Conservation (phyloP, 2,888 invertebrate species). For the Tiliacea aurago region DNA sequence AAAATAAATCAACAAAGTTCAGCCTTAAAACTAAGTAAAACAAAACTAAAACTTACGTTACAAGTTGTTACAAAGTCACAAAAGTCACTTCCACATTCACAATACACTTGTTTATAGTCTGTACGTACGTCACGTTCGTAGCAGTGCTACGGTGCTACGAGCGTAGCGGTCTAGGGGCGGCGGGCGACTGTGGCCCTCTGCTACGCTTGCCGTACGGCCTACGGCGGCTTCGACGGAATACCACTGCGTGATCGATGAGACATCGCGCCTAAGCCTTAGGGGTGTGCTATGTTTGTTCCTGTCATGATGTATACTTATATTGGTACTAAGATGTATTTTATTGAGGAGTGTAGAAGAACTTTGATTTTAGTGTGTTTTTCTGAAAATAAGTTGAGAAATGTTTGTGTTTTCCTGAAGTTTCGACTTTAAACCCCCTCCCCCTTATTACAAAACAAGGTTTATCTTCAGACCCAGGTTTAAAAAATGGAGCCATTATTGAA, state of each 20-base stretch:
- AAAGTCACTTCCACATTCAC: slow-evolving; percentile 66
- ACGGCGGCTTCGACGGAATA: slow-evolving; percentile 62
- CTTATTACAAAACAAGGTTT: too few relatives aligned
- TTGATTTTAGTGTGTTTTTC: slow-evolving; percentile 1
- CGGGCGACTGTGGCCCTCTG: slow-evolving; percentile 75
- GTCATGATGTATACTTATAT: slow-evolving; percentile 63
- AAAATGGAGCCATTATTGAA: too few relatives aligned
- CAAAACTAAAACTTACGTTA: slow-evolving; percentile 57
- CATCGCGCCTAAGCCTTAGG: slow-evolving; percentile 61
- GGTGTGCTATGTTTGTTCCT: slow-evolving; percentile 61
- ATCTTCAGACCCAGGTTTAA: too few relatives aligned
- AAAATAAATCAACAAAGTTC: slow-evolving; percentile 18
- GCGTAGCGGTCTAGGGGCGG: slow-evolving; percentile 81
- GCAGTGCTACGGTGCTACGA: slow-evolving; percentile 70
- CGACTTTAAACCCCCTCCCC: too few relatives aligned
- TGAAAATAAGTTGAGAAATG: not conserved
- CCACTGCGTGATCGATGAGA: slow-evolving; percentile 73
- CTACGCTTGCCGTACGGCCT: slow-evolving; percentile 57
- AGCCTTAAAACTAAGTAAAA: slow-evolving; percentile 35
- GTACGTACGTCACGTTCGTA: slow-evolving; percentile 62
- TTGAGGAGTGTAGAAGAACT: not conserved
- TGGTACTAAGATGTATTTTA: slow-evolving; percentile 37
- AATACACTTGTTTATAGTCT: slow-evolving; percentile 58
- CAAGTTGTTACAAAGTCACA: slow-evolving; percentile 59
- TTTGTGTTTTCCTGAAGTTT: not conserved